phyloP scores from a whole-genome alignment of 2,888 invertebrate genomes.

The Pocota personata region DNA sequence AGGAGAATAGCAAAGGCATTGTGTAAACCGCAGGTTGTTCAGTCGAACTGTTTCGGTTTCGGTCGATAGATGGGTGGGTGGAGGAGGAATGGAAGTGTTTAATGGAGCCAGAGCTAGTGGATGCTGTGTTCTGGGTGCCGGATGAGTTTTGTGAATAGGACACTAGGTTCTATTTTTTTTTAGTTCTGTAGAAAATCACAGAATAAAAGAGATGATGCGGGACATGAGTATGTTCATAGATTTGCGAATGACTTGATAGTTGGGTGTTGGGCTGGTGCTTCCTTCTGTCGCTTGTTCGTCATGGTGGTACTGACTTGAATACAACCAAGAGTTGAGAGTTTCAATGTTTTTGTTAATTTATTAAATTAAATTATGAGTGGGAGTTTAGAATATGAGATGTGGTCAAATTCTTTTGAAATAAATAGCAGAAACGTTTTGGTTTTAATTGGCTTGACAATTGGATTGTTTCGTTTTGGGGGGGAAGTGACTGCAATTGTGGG shows the following conservation, averaged over 20 bases:
- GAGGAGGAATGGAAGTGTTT: slow-evolving; percentile 58
- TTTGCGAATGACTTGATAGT: slow-evolving; percentile 51
- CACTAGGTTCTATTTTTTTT: neutral
- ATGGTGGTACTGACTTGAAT: neutral
- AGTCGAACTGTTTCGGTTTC: slow-evolving; percentile 46
- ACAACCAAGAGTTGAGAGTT: slow-evolving; percentile 28
- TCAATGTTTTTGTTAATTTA: slow-evolving; percentile 32
- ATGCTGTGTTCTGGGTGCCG: neutral
- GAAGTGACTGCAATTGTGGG: neutral
- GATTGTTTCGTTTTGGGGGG: neutral
- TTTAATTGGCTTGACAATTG: neutral
- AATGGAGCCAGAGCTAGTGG: slow-evolving; percentile 57
- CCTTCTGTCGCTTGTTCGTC: neutral
- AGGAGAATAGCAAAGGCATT: neutral
- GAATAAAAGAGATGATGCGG: neutral
- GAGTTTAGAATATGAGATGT: neutral
- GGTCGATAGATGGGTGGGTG: neutral
- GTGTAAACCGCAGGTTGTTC: slow-evolving; percentile 63
- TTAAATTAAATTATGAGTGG: slow-evolving; percentile 45
- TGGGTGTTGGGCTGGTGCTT: slow-evolving; percentile 1
- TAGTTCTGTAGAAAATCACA: slow-evolving; percentile 35
- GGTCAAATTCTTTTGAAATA: neutral
- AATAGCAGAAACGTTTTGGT: neutral
- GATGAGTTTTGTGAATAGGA: slow-evolving; percentile 31
- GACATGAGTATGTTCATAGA: slow-evolving; percentile 21